Conservation (phyloP, 2,797 vertebrate genomes). For the Tragelaphus eurycerus region DNA sequence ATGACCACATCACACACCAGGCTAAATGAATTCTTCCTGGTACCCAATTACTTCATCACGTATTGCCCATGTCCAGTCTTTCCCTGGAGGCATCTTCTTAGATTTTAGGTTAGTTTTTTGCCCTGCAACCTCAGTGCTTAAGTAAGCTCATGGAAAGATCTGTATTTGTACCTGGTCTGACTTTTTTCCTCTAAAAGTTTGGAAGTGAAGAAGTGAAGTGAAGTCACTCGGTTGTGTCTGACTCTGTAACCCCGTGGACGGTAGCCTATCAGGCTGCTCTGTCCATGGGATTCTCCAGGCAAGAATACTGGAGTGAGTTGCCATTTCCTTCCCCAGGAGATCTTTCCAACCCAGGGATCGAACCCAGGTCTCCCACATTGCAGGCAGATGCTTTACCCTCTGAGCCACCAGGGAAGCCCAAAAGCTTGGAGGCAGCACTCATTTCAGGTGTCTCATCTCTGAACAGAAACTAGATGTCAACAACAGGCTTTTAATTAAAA, state of each 20-base stretch:
- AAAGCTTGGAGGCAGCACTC: background rate
- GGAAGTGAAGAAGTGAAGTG: too few species aligned
- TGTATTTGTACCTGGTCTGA: background rate
- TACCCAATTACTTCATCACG: background rate
- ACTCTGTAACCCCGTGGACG: accelerated
- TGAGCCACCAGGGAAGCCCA: too few species aligned
- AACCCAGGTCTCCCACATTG: too few species aligned
- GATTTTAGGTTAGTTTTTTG: background rate
- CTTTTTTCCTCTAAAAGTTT: background rate
- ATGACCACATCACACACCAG: background rate
- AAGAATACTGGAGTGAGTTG: too few species aligned
- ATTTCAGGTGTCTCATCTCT: background rate
- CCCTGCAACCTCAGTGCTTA: background rate
- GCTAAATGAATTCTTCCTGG: background rate
- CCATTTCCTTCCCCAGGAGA: too few species aligned
- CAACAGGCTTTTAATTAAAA: background rate
- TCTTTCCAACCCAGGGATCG: too few species aligned
- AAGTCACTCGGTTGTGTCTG: too few species aligned
- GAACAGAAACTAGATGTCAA: background rate
- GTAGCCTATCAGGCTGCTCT: too few species aligned
- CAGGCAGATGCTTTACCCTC: too few species aligned
- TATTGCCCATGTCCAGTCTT: background rate
- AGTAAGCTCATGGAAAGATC: background rate
- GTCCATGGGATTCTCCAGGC: too few species aligned
- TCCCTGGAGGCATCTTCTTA: background rate